Percentiles rank a stretch among this genome's conserved stretches.
Conservation (phyloP, 2,113 vertebrate species). For the Eolophus roseicapilla region DNA sequence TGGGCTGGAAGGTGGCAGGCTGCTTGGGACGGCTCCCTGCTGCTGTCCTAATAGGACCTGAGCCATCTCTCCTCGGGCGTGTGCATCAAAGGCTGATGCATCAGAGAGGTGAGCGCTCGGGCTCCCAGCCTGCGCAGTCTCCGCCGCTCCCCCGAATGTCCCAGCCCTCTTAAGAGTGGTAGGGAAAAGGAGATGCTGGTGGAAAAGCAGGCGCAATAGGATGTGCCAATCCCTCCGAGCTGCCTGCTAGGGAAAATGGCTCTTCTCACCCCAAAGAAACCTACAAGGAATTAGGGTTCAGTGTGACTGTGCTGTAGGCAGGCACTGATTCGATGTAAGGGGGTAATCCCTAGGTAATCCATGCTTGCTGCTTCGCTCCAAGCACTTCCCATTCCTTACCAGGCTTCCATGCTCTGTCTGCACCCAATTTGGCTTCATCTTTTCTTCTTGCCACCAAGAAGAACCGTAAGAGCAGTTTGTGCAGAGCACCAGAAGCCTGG, state of each 20-base stretch:
- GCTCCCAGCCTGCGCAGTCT: neutral
- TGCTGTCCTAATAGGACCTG: neutral
- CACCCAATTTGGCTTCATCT: neutral
- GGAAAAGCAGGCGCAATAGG: neutral
- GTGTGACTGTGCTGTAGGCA: neutral
- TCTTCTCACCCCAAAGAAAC: neutral
- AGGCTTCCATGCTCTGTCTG: neutral
- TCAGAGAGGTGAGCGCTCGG: neutral
- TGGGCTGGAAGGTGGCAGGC: neutral
- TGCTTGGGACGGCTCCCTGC: neutral
- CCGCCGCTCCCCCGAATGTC: rapidly evolving
- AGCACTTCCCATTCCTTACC: neutral
- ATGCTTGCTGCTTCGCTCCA: neutral
- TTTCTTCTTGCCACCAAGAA: neutral
- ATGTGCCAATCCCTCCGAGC: neutral
- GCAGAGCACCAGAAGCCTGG: neutral
- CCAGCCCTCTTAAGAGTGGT: neutral
- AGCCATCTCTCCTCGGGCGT: neutral
- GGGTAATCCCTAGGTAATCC: neutral
- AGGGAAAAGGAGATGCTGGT: neutral
- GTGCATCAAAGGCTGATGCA: neutral
- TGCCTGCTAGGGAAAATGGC: neutral
- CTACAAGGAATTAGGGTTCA: rapidly evolving
- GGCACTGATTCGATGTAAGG: rapidly evolving
- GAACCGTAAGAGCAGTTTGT: rapidly evolving